Evolutionary conservation across 2,113 vertebrate species (phyloP).

Genomic region (Rhinoptilus africanus): DNA sequence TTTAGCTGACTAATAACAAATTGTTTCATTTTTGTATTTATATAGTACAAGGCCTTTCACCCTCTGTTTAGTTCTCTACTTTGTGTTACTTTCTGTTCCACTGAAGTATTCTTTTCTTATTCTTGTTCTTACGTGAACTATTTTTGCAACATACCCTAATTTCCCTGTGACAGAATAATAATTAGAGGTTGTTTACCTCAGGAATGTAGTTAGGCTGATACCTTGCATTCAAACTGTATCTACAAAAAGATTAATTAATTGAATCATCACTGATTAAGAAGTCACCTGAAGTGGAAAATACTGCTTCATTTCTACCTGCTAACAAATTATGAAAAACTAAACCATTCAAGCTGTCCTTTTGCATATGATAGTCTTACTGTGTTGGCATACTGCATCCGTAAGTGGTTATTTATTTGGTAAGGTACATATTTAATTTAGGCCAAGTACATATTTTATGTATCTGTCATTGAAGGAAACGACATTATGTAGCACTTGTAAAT

Average conservation of each 20-base stretch:
- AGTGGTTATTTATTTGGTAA: constrained; percentile 22
- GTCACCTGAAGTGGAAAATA: constrained; percentile 46
- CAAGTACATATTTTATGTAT: constrained; percentile 17
- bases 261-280: constrained; percentile 45
- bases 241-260: constrained; percentile 45
- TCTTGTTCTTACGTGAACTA: neutral
- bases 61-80: neutral
- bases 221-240: neutral
- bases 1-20: neutral
- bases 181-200: neutral
- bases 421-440: constrained; percentile 15
- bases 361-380: neutral
- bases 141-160: constrained; percentile 8
- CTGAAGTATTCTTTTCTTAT: neutral
- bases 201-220: constrained; percentile 2
- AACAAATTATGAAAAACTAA: neutral
- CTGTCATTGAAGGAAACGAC: constrained; percentile 11
- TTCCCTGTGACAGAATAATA: constrained; percentile 10
- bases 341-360: neutral
- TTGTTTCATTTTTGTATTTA: neutral
- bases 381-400: neutral
- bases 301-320: constrained; percentile 6
- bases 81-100: neutral
- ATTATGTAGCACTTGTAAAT: constrained; percentile 43
- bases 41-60: neutral